A percentile compares a stretch with the other conserved stretches of the same genome.
Conservation (phyloP, 64 coral and sea anemone genomes). For the Montipora sp. region DNA sequence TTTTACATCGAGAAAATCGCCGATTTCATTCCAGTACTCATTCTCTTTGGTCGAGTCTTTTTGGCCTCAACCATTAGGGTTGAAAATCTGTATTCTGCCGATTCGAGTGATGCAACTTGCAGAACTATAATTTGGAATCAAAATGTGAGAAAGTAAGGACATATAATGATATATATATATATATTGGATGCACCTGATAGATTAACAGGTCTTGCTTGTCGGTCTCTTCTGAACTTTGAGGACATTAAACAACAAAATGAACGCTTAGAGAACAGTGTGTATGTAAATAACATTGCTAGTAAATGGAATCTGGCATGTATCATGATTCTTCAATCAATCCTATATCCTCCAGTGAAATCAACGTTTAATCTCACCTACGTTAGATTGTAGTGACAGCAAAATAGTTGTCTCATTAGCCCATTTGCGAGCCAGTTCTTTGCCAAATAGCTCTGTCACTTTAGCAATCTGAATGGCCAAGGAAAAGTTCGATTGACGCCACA, state of each 20-base stretch:
- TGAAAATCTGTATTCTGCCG: background rate
- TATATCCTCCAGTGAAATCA: background rate
- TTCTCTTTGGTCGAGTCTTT: background rate
- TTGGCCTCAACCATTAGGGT: no score
- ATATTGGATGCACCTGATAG: no score
- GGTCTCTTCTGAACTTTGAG: no score
- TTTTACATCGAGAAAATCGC: slow-evolving; percentile 14
- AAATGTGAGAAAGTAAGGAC: background rate
- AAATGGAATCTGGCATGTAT: no score
- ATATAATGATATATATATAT: no score
- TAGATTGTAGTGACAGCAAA: background rate
- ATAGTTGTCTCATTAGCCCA: slow-evolving; percentile 13
- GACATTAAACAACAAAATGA: no score
- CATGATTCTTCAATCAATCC: no score
- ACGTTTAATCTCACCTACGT: background rate
- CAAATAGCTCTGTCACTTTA: slow-evolving; percentile 34
- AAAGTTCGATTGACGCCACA: background rate
- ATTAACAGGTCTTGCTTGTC: no score
- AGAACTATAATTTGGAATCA: background rate
- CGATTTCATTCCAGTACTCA: slow-evolving; percentile 3
- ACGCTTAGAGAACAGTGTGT: no score
- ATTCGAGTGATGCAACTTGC: slow-evolving; percentile 1
- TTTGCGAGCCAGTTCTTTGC: slow-evolving; percentile 9
- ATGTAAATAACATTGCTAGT: no score
- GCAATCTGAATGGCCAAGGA: slow-evolving; percentile 35